Evolutionary conservation across 2,888 invertebrate species (phyloP), one percentile per base, ranked within the genome.

Genomic region (Volucella inflata): DNA sequence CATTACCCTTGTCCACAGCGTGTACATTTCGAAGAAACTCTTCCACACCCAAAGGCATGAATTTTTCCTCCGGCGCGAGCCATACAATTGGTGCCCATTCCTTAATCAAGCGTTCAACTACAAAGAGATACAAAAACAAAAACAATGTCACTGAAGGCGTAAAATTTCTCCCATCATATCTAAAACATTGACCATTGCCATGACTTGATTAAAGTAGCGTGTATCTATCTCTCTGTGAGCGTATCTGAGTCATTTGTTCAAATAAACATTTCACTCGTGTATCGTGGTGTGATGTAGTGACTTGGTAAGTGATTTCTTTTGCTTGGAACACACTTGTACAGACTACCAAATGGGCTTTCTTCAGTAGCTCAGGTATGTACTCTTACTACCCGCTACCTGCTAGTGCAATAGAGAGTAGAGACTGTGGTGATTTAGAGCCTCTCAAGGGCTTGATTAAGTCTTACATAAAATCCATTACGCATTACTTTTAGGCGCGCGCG

Each of bases 21-120:
- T 92, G 92, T 4, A 95, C 94, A 90, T 95, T 92, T 77, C 93
- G 91, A 65, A 95, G 91, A 90, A 95, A 95, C 87, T 94, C 93
- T 59, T 94, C 93, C 1, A 95, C 94, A 70, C 93, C 93, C 71
- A 93, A 91, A 0, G 95, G 95, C 91, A 94, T 92, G 89, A 94
- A 95, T 90, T 93, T 93, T 91, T 95, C 95, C 74, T 93, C 93
- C 1, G 95, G 95, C 65, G 95, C 94, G 64, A 95, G 91, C 94
- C 95, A 95, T 30, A 95, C 93, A 59, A 95, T 89, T 4, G 95
- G 95, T 1, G 95, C 94, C 95, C 95, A 95, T 90, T 93, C 92
- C 77, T 90, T 93, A 55, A 94, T 93, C 80, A 94, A 89, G 65
- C 91, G 91, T 80, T 92, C 92, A 77, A 92, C 92, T 92, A 67